Evolutionary conservation across 2,888 invertebrate species (phyloP), one percentile per base, ranked within the genome.

Genomic region (Cotesia congregata): DNA sequence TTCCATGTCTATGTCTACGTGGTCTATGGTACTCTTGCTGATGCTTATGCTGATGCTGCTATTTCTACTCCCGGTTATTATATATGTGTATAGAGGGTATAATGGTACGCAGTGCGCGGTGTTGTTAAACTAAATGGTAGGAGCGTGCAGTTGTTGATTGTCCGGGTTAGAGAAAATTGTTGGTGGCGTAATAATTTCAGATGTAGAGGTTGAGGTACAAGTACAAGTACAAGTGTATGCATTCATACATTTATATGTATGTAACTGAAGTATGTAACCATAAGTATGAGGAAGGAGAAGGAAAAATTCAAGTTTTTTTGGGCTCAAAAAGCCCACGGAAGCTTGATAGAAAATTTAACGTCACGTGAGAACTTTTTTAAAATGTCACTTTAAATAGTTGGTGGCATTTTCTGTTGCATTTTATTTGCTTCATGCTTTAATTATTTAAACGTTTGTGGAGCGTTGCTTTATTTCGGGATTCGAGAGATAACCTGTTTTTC

Each of bases 91-190:
- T 50, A 50, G 9, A 50, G 50, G 6, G 12, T 50, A 50, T 50
- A 50, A 50, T 9, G 12, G 50, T 12, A 64, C 70, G 75, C 76
- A 77, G 73, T 65, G 12, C 65, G 64, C 71, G 74, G 75, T 78
- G 80, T 78, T 79, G 80, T 79, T 79, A 76, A 77, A 78, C 76
- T 76, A 80, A 80, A 80, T 80, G 79, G 79, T 79, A 76, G 80
- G 79, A 78, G 79, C 78, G 78, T 80, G 80, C 78, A 80, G 78
- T 80, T 78, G 80, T 77, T 80, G 80, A 79, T 78, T 75, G 80
- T 76, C 79, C 69, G 77, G 74, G 75, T 77, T 78, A 75, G 79
- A 75, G 73, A 78, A 78, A 79, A 80, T 79, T 79, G 78, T 78
- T 79, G 74, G 75, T 80, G 79, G 75, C 78, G 78, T 80, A 80